A percentile compares a stretch with the other conserved stretches of the same genome.
Evolutionary conservation across 2,113 vertebrate genomes (phyloP).

Genomic region (Apistogramma diplotaenia): DNA sequence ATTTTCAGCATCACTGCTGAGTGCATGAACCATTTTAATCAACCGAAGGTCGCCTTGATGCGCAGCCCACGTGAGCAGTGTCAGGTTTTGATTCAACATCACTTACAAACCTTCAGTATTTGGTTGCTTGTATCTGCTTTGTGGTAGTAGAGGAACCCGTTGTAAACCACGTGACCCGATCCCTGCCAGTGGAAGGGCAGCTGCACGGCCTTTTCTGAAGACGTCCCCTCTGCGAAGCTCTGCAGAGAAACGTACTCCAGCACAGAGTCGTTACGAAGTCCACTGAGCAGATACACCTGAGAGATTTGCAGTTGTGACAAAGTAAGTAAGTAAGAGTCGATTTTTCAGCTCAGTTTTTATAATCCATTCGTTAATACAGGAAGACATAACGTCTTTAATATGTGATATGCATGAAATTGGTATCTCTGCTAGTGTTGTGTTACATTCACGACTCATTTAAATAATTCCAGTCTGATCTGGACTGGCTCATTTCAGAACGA

Average conservation of each 20-base stretch:
- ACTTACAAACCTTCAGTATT: slow-evolving; percentile 82
- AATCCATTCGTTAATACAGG: rapidly evolving
- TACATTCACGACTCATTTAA: too few relatives aligned
- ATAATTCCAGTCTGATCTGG: rapidly evolving
- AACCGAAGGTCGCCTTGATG: not conserved
- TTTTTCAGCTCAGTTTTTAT: not conserved
- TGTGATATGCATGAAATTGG: not conserved
- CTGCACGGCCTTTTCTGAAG: slow-evolving; percentile 64
- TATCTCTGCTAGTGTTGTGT: not conserved
- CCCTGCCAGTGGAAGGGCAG: slow-evolving; percentile 88
- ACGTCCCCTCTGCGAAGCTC: slow-evolving; percentile 78
- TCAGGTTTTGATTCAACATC: not conserved
- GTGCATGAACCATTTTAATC: not conserved
- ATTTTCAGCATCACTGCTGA: not conserved
- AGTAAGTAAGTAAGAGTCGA: not conserved
- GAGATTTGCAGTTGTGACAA: not conserved
- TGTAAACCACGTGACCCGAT: slow-evolving; percentile 84
- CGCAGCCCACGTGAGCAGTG: not conserved
- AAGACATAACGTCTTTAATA: too few relatives aligned
- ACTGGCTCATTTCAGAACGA: not conserved
- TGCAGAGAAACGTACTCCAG: slow-evolving; percentile 83
- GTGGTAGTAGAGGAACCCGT: slow-evolving; percentile 89
- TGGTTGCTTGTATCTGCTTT: slow-evolving; percentile 83
- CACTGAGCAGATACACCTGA: slow-evolving; percentile 84
- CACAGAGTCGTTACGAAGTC: slow-evolving; percentile 79